These are phyloP conservation scores for Netelia melanura DNA, from an alignment of 2,888 invertebrate species.

Conservation along the genomic window DNA sequence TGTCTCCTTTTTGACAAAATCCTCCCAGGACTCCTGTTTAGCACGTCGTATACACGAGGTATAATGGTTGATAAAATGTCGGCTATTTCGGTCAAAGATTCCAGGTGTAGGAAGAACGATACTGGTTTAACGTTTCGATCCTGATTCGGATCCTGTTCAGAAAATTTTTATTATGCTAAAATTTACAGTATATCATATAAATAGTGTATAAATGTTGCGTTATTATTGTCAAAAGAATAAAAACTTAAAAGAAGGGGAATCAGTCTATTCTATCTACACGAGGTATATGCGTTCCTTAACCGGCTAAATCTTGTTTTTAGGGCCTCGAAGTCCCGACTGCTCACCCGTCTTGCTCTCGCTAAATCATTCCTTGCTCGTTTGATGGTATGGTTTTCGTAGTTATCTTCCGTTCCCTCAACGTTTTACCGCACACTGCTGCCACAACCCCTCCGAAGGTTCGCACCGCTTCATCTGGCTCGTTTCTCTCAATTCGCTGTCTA, in stretches of 20 bases:
- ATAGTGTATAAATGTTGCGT: too few relatives aligned
- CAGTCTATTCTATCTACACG: not conserved
- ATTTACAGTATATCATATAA: too few relatives aligned
- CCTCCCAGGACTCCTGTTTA: constrained; percentile 29
- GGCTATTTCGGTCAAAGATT: too few relatives aligned
- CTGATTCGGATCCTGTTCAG: too few relatives aligned
- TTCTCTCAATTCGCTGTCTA: not conserved
- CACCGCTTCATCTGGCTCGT: not conserved
- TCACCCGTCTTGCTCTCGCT: not conserved
- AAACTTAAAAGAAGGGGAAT: too few relatives aligned
- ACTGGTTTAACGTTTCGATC: too few relatives aligned
- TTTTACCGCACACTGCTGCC: not conserved
- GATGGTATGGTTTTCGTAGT: not conserved
- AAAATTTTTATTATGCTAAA: too few relatives aligned
- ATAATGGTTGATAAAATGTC: too few relatives aligned
- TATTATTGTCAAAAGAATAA: too few relatives aligned
- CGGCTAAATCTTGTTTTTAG: not conserved
- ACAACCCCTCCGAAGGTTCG: not conserved
- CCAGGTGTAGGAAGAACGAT: too few relatives aligned
- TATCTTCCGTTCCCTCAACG: not conserved
- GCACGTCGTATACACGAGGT: not conserved
- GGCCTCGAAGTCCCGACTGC: not conserved
- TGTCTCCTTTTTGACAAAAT: constrained; percentile 25
- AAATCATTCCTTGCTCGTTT: not conserved
- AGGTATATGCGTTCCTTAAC: constrained; percentile 30